Conservation (phyloP, 2,797 vertebrate species). For the Lates japonicus region DNA sequence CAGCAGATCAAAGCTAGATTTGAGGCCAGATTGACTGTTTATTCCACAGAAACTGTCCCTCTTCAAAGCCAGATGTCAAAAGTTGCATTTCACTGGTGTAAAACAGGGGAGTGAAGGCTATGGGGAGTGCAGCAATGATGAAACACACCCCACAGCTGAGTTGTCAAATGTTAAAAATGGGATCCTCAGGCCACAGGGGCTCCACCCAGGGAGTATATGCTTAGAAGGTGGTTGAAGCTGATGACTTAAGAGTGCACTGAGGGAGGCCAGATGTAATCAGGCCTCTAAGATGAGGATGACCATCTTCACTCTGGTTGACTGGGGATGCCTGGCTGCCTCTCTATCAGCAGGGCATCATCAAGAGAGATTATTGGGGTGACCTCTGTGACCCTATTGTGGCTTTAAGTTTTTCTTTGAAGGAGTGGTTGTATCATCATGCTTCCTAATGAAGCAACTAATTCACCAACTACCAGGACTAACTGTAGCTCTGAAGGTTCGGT, state of each 20-base stretch:
- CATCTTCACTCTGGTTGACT: slow-evolving; percentile 72
- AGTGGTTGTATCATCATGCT: slow-evolving; percentile 71
- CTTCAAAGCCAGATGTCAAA: slow-evolving; percentile 55
- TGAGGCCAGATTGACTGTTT: slow-evolving; percentile 36
- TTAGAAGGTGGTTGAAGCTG: slow-evolving; percentile 66
- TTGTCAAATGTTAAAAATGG: slow-evolving; percentile 81
- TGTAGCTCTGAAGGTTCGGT: slow-evolving; percentile 1
- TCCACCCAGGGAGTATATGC: slow-evolving; percentile 77
- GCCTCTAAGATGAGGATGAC: slow-evolving; percentile 73
- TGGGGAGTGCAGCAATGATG: slow-evolving; percentile 54
- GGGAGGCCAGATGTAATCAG: slow-evolving; percentile 82
- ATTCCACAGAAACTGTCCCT: slow-evolving; percentile 19
- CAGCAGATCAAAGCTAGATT: slow-evolving; percentile 40
- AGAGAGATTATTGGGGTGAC: slow-evolving; percentile 83
- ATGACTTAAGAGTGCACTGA: slow-evolving; percentile 69
- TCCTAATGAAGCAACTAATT: slow-evolving; percentile 70
- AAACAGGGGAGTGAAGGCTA: slow-evolving; percentile 54
- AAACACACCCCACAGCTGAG: slow-evolving; percentile 75
- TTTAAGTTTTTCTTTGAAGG: slow-evolving; percentile 85
- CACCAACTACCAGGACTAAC: slow-evolving; percentile 22
- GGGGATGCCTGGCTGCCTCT: slow-evolving; percentile 77
- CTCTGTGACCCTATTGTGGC: slow-evolving; percentile 80
- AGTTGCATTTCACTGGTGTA: slow-evolving; percentile 40
- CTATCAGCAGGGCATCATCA: slow-evolving; percentile 86
- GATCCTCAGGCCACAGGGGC: slow-evolving; percentile 70